phyloP scores from a whole-genome alignment of 1,140 invertebrate genomes.

The Coelopa frigida region DNA sequence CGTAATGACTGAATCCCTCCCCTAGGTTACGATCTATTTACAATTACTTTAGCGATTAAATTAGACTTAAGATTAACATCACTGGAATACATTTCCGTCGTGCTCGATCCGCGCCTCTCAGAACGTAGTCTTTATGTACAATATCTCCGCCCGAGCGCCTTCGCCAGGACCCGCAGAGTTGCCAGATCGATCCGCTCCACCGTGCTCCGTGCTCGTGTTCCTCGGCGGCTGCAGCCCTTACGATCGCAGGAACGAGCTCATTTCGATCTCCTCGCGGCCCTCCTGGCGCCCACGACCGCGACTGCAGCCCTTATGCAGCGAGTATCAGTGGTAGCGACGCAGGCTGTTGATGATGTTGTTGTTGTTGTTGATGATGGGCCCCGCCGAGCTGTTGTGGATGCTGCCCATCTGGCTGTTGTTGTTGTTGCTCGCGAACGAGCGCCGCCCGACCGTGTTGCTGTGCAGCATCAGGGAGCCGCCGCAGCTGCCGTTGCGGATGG shows the following conservation, averaged over 20 bases:
- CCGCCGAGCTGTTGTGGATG: constrained; percentile 2
- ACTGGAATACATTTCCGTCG: no score
- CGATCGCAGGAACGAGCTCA: constrained; percentile 11
- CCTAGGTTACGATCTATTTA: no score
- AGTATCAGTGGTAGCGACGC: constrained; percentile 40
- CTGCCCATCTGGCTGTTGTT: constrained; percentile 10
- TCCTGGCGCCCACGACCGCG: constrained; percentile 22
- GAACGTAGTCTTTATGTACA: no score
- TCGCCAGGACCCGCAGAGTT: no score
- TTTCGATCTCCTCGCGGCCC: no score
- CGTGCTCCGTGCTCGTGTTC: no score
- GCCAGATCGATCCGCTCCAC: no score
- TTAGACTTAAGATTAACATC: no score
- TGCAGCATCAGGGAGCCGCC: constrained; percentile 10
- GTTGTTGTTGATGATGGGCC: constrained; percentile 3
- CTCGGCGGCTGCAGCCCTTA: background rate
- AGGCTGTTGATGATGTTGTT: constrained; percentile 35
- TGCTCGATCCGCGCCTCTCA: no score
- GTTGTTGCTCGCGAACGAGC: constrained; percentile 31
- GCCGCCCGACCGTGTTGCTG: constrained; percentile 32
- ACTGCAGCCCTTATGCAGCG: constrained; percentile 31
- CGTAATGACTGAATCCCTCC: no score
- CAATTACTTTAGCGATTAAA: no score
- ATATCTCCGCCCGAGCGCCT: no score
- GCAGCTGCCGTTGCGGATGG: constrained; percentile 31